Evolutionary conservation across 2,888 invertebrate genomes (phyloP).

Genomic region (Volucella inanis): DNA sequence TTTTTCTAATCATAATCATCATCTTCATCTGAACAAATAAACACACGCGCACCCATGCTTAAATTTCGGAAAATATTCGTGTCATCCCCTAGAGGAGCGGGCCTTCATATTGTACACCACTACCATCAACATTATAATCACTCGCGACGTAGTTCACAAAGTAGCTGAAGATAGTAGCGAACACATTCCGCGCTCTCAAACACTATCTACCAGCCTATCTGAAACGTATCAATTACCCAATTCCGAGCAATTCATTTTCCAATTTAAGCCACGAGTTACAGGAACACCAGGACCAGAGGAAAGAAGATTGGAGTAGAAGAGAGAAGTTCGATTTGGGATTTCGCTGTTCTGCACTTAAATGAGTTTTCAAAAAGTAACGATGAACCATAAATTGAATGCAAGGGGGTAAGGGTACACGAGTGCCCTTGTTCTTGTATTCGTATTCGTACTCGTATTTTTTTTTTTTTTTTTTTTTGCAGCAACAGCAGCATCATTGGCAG

Average conservation of each 20-base stretch:
- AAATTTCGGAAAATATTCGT: conserved; percentile 56
- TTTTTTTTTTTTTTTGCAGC: neutral
- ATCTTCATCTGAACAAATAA: conserved; percentile 67
- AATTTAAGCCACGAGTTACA: conserved; percentile 56
- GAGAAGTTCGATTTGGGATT: neutral
- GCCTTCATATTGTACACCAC: conserved; percentile 32
- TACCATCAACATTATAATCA: conserved; percentile 2
- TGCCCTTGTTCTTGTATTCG: neutral
- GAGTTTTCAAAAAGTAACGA: conserved; percentile 68
- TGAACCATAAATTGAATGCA: conserved; percentile 64
- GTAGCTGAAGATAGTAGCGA: conserved; percentile 67
- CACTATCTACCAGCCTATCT: conserved; percentile 70
- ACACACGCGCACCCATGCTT: conserved; percentile 47
- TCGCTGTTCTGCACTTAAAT: conserved; percentile 52
- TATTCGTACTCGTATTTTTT: neutral
- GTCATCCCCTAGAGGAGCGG: conserved; percentile 69
- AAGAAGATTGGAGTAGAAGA: neutral
- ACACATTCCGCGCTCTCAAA: conserved; percentile 48
- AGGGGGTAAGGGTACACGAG: conserved; percentile 5
- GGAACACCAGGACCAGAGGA: conserved; percentile 12
- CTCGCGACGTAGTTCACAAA: conserved; percentile 43
- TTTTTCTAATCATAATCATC: conserved; percentile 70
- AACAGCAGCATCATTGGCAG: conserved; percentile 20
- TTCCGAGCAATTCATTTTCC: conserved; percentile 73
- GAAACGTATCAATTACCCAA: conserved; percentile 74